These are phyloP conservation scores for Bradypodion pumilum DNA, from an alignment of 2,797 vertebrate species.

Conservation along the genomic window DNA sequence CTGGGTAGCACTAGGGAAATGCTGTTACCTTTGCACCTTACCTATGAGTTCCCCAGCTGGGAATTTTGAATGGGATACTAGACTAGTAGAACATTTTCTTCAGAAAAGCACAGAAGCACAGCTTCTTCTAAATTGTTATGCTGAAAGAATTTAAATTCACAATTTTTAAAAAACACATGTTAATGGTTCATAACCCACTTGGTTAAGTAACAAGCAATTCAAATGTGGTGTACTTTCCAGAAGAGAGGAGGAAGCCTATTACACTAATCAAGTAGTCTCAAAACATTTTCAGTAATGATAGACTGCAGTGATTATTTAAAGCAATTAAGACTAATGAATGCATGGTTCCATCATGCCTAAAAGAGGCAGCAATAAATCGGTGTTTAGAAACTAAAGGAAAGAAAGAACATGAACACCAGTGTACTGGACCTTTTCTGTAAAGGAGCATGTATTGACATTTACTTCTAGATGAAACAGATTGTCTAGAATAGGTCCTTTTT, in stretches of 20 bases:
- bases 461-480: too few species aligned
- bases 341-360: too few species aligned
- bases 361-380: too few species aligned
- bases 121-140: not conserved
- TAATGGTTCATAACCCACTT: not conserved
- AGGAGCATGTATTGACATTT: too few species aligned
- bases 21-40: not conserved
- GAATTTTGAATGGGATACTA: not conserved
- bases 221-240: not conserved
- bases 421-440: too few species aligned
- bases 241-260: not conserved
- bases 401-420: too few species aligned
- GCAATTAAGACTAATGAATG: not conserved
- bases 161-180: not conserved
- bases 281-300: not conserved
- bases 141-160: not conserved
- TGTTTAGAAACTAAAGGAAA: too few species aligned
- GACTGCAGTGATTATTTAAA: constrained; percentile 9
- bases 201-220: not conserved
- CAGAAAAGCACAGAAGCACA: not conserved
- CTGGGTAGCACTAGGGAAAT: too few species aligned
- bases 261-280: not conserved
- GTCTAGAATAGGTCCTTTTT: too few species aligned
- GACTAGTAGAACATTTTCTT: too few species aligned
- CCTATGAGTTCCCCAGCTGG: not conserved